These are phyloP conservation scores for Caenorhabditis inopinata DNA, from an alignment of 1,140 invertebrate species.

Conservation along the genomic window DNA sequence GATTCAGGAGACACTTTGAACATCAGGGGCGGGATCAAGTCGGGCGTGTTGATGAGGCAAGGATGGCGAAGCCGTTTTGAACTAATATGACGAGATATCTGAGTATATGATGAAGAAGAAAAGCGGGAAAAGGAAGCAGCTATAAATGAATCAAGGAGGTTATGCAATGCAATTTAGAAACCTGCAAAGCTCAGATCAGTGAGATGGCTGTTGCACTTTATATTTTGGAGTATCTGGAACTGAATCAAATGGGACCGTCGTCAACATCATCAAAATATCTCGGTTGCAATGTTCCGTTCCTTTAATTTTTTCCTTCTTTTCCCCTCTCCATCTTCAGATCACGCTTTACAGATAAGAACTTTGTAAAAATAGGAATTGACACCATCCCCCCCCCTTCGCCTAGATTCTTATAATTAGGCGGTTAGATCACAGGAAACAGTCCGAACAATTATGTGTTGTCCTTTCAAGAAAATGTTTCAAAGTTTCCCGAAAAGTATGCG, in stretches of 20 bases:
- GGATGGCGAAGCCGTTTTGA: slow-evolving; percentile 1
- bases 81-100: neutral
- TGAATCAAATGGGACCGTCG: no score
- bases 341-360: neutral
- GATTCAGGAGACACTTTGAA: neutral
- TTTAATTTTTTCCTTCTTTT: no score
- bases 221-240: no score
- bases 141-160: neutral
- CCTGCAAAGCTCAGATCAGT: no score
- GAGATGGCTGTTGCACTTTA: no score
- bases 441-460: neutral
- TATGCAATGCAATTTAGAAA: neutral
- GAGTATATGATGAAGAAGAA: no score
- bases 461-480: no score
- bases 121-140: neutral
- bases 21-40: neutral
- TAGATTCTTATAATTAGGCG: neutral
- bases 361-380: neutral
- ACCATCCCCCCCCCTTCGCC: neutral
- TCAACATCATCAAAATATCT: no score
- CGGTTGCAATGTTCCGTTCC: no score
- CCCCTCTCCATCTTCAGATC: no score
- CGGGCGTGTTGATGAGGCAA: neutral
- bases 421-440: neutral
- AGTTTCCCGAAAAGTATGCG: neutral